Percentiles rank a stretch among this genome's conserved stretches.
phyloP scores from a whole-genome alignment of 2,888 invertebrate genomes.

The Sphaerophoria taeniata region DNA sequence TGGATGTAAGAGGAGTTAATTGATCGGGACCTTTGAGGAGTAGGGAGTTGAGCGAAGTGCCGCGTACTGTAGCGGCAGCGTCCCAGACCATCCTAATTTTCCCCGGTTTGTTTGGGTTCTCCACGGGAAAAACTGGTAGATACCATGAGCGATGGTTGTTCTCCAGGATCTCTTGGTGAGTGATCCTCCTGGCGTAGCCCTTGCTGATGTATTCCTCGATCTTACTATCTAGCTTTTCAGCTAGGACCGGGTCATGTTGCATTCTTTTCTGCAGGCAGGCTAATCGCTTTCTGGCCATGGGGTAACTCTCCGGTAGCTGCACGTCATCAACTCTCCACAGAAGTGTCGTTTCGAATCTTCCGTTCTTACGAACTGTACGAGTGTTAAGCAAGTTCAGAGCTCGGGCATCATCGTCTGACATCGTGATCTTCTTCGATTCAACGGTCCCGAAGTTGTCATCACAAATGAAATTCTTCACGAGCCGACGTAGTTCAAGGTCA shows the following conservation, averaged over 20 bases:
- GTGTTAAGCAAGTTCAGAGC: constrained; percentile 13
- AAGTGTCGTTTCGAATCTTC: constrained; percentile 7
- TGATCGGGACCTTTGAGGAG: constrained; percentile 78
- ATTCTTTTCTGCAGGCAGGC: constrained; percentile 50
- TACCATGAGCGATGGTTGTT: constrained; percentile 68
- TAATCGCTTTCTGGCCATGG: constrained; percentile 57
- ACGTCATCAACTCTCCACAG: constrained; percentile 19
- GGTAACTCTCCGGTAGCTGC: constrained; percentile 6
- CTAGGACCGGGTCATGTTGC: constrained; percentile 25
- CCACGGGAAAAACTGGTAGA: constrained; percentile 75
- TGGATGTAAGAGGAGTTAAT: constrained; percentile 77
- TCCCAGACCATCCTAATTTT: constrained; percentile 76
- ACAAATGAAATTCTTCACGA: constrained; percentile 18
- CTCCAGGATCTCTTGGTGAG: constrained; percentile 50
- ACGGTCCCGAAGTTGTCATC: background rate
- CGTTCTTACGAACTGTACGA: constrained; percentile 11
- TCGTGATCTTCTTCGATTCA: background rate
- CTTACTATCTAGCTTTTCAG: constrained; percentile 41
- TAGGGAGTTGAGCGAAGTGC: constrained; percentile 75
- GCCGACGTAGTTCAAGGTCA: background rate
- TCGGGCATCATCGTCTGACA: background rate
- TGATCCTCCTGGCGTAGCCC: constrained; percentile 65
- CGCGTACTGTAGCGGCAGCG: constrained; percentile 75
- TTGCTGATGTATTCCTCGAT: constrained; percentile 60
- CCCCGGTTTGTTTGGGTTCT: constrained; percentile 74